Base-by-base conservation (phyloP, 1,140 invertebrate genomes). In the Papilio glaucus region DNA sequence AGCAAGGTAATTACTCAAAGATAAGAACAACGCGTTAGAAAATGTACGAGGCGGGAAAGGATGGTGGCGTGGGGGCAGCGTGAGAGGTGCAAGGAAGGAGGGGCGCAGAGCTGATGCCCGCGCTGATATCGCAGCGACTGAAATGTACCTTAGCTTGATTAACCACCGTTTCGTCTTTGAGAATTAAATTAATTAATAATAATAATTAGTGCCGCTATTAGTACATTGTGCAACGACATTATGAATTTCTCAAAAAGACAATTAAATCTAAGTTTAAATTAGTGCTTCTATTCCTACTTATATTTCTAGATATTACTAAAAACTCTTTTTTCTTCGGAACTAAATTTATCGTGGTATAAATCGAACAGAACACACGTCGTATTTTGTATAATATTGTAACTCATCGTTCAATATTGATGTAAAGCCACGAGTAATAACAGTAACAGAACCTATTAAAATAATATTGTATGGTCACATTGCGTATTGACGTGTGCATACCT, bases 1-100 rank as follows among this genome's bases (percentile, higher is more conserved):
- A 83, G 77, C 80, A 80, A 83, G 77, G 79, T 83, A 86, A 84
- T 84, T 84, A 87, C 80, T 83, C 78, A 89, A 84, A 87, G 85
- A 86, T 87, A 89, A 89, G 84, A 86, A 80, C 77, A 84, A 83
- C 79, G 81, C 83, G 80, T 82, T 71, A 74, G 74, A 76, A 74
- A 77, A 73, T 77, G 72, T 76, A 71, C 61, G 80, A 74, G 73
- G 73, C 53, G 57, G 69, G 71, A 74, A 73, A 71, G 71, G 71
- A 69, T 67, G 72, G 71, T 41, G 72, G 76, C 74, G 72, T 76
- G 39, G 72, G 45, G 78, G 45, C 45, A 15, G 45, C 0, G 7
- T 8, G 45, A 6, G 15, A 15, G 45, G 15, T 21, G 45, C 29
- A 33, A 2, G 15, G 7, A 7, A 9, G 45, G 45, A 73, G 57